Evolutionary conservation across 2,888 invertebrate species (phyloP).

Genomic region (Caenorhabditis panamensis): DNA sequence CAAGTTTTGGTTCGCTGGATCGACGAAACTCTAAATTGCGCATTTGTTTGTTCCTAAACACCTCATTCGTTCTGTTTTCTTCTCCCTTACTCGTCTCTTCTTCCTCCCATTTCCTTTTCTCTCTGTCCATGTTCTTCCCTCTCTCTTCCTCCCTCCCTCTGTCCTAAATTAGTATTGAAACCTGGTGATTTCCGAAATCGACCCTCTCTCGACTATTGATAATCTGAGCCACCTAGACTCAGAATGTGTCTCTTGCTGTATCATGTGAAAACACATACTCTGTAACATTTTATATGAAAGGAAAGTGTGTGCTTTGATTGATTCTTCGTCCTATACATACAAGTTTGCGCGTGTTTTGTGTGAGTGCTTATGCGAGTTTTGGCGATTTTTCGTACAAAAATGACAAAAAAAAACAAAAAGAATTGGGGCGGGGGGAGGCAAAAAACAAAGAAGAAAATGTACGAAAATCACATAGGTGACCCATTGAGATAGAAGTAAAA

Average conservation of each 20-base stretch:
- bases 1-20: conserved; percentile 39
- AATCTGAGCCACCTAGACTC: no score
- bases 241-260: conserved; percentile 5
- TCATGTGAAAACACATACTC: conserved; percentile 21
- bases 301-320: conserved; percentile 34
- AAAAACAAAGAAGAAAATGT: conserved; percentile 16
- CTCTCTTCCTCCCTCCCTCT: not conserved
- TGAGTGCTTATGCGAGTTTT: not conserved
- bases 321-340: conserved; percentile 48
- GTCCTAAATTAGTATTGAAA: conserved; percentile 9
- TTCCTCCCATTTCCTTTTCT: not conserved
- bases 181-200: conserved; percentile 48
- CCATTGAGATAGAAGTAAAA: conserved; percentile 49
- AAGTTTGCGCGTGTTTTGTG: conserved; percentile 27
- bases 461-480: conserved; percentile 56
- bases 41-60: conserved; percentile 39
- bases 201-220: not conserved
- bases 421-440: not conserved
- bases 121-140: not conserved
- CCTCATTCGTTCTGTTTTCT: conserved; percentile 25
- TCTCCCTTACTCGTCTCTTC: conserved; percentile 2
- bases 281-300: conserved; percentile 32
- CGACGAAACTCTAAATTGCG: conserved; percentile 40
- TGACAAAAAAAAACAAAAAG: not conserved
- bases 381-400: conserved; percentile 41